Conservation (phyloP, 2,888 invertebrate species). For the Eupithecia vulgata region DNA sequence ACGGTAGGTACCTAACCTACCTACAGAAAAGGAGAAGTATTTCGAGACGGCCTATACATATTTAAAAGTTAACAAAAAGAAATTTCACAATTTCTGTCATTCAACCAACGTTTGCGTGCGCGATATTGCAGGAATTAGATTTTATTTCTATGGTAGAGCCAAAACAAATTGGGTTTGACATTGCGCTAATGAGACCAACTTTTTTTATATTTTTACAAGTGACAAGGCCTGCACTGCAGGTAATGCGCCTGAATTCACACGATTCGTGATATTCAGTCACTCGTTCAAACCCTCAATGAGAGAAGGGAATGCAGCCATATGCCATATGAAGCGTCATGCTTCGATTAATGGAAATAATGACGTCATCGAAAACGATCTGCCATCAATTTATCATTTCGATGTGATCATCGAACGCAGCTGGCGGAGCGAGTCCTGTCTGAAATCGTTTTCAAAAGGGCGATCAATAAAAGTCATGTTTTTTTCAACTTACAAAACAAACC, state of each 20-base stretch:
- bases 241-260: background rate
- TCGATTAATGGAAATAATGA: constrained; percentile 4
- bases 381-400: constrained; percentile 7
- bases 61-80: background rate
- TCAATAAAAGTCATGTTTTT: background rate
- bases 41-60: no score
- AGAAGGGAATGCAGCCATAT: background rate
- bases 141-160: background rate
- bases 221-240: background rate
- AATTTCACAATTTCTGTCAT: background rate
- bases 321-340: background rate
- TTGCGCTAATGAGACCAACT: background rate
- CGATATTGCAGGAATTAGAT: background rate
- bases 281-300: background rate
- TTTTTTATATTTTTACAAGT: background rate
- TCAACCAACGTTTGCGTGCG: background rate
- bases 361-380: constrained; percentile 2
- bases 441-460: background rate
- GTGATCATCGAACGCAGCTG: background rate
- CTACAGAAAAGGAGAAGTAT: background rate
- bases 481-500: constrained; percentile 8
- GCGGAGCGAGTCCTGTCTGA: background rate
- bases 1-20: no score
- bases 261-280: background rate
- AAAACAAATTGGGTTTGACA: background rate